Evolutionary conservation across 2,888 invertebrate genomes (phyloP), one percentile per base, ranked within the genome.

Genomic region (Formica aserva): DNA sequence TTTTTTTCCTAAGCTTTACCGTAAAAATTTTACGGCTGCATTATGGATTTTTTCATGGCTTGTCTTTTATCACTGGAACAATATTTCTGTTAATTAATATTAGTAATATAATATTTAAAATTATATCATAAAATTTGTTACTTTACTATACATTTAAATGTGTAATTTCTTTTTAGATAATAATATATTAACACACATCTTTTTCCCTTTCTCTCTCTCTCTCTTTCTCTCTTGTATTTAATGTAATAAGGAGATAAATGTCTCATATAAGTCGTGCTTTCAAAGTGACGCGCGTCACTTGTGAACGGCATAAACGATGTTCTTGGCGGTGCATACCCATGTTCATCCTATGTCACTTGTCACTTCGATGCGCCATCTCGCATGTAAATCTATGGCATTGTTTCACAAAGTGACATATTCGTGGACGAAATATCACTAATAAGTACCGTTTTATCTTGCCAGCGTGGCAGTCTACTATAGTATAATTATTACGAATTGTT

Each of bases 311-410:
- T 77, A 77, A 67, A 77, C 71, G 71, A 69, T 77, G 71, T 67
- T 77, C 55, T n/a, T 41, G 52, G 38, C 52, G 76, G 52, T 55
- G 26, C 52, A 38, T 77, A 55, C 18, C 38, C 69, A n/a, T 77
- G 77, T 77, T 77, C 77, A 69, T 69, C 38, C 55, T 38, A n/a
- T 69, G 77, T 77, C 71, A 71, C 55, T 41, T 69, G 69, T 77
- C 77, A 77, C n/a, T 38, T 52, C 29, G 71, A 69, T 69, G 38
- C 52, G 38, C 52, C 52, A 55, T 77, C 55, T 77, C 52, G 77
- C 38, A 55, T 67, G 38, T 77, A 77, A 77, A 77, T 77, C 77
- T 77, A 67, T 15, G 52, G 32, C 26, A 77, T 38, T 55, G 32
- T 77, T 67, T 38, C 38, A 52, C n/a, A 38, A 76, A 38, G 69